Percentiles rank a stretch among this genome's conserved stretches.
These are phyloP conservation scores for Hyla sarda DNA, from an alignment of 2,113 vertebrate species.

Conservation along the genomic window DNA sequence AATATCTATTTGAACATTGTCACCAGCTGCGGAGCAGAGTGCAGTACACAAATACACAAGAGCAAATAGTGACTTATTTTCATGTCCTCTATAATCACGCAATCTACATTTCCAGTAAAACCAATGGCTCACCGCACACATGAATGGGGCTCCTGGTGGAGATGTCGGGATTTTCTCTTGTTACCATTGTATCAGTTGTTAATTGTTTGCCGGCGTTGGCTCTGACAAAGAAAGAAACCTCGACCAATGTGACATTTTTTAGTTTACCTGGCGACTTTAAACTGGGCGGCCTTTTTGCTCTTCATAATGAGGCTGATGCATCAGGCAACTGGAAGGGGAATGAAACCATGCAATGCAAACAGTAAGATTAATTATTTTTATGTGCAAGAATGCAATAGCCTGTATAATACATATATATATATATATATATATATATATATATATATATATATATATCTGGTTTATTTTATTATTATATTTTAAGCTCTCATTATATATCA, in stretches of 20 bases:
- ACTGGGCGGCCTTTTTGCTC: constrained; percentile 77
- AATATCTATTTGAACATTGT: constrained; percentile 4
- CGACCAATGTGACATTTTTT: constrained; percentile 70
- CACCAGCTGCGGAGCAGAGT: constrained; percentile 3
- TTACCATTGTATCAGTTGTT: background rate
- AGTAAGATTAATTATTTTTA: constrained; percentile 63
- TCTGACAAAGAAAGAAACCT: constrained; percentile 65
- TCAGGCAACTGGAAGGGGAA: constrained; percentile 64
- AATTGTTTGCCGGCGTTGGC: background rate
- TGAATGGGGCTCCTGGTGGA: background rate
- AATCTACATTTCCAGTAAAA: background rate
- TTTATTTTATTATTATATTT: too few species aligned
- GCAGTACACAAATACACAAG: constrained; percentile 30
- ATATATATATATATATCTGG: too few species aligned
- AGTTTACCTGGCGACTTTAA: constrained; percentile 71
- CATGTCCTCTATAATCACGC: constrained; percentile 34
- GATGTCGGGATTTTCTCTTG: constrained; percentile 6
- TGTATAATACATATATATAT: background rate
- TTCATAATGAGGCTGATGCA: constrained; percentile 69
- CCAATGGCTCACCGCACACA: constrained; percentile 1
- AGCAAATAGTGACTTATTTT: constrained; percentile 39
- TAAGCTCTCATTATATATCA: too few species aligned
- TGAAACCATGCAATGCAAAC: constrained; percentile 69
- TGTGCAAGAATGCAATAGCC: background rate
- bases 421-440: too few species aligned